Conservation (phyloP, 2,113 vertebrate species). For the Cyanoramphus novaezelandiae region DNA sequence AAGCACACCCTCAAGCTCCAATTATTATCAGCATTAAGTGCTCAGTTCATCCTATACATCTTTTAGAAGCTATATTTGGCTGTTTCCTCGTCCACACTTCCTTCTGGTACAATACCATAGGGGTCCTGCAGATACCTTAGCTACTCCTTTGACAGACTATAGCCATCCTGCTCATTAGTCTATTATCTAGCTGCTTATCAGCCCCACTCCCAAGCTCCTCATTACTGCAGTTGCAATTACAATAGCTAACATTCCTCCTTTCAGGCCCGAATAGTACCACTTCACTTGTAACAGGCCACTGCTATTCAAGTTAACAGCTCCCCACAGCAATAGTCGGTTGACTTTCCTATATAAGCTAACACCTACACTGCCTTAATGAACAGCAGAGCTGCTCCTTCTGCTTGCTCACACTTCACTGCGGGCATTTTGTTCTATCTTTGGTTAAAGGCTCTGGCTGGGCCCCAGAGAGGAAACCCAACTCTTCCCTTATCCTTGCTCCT, state of each 20-base stretch:
- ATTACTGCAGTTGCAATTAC: constrained; percentile 18
- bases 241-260: background rate
- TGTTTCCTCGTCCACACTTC: background rate
- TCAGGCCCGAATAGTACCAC: background rate
- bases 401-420: background rate
- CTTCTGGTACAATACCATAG: background rate
- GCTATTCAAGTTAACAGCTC: background rate
- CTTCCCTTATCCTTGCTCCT: background rate
- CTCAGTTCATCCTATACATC: constrained; percentile 11
- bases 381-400: background rate
- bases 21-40: constrained; percentile 61
- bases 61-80: background rate
- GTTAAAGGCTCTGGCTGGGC: background rate
- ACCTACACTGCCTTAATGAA: background rate
- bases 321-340: background rate
- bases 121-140: constrained; percentile 29
- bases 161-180: constrained; percentile 57
- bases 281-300: background rate
- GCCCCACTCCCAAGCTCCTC: constrained; percentile 48
- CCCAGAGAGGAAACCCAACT: background rate
- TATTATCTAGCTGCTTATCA: constrained; percentile 38
- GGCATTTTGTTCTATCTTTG: background rate
- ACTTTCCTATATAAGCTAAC: background rate
- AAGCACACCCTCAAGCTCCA: constrained; percentile 55
- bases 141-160: background rate